Conservation (phyloP, 2,888 invertebrate genomes). For the Syritta pipiens region DNA sequence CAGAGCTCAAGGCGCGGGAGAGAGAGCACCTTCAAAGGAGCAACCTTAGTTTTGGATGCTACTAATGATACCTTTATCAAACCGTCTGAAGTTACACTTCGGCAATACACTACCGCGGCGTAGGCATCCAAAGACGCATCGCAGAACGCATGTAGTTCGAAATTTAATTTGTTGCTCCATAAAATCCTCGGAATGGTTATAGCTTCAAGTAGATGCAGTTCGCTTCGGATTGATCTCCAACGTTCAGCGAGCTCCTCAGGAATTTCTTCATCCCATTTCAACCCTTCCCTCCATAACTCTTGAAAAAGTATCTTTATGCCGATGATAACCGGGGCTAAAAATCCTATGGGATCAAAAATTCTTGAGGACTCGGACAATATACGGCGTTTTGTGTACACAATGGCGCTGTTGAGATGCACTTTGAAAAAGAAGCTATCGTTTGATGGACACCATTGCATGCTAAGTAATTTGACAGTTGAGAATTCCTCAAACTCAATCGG, state of each 20-base stretch:
- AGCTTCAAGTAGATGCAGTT: not conserved
- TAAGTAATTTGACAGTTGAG: too few species aligned
- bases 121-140: slow-evolving; percentile 32
- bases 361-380: slow-evolving; percentile 11
- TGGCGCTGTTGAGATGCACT: not conserved
- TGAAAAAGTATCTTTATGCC: too few species aligned
- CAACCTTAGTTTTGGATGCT: slow-evolving; percentile 4
- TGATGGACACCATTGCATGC: not conserved
- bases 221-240: slow-evolving; percentile 8
- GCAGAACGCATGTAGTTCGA: slow-evolving; percentile 28
- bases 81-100: too few species aligned
- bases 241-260: not conserved
- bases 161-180: not conserved
- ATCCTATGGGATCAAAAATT: slow-evolving; percentile 27
- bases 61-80: not conserved
- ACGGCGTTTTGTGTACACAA: slow-evolving; percentile 3
- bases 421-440: not conserved
- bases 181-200: not conserved
- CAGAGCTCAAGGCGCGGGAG: not conserved
- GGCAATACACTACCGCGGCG: slow-evolving; percentile 32
- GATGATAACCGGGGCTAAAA: too few species aligned
- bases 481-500: too few species aligned
- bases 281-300: not conserved
- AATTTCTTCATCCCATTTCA: slow-evolving; percentile 4
- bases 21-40: not conserved